Conservation (phyloP, 2,797 vertebrate genomes). For the Malurus leucopterus region DNA sequence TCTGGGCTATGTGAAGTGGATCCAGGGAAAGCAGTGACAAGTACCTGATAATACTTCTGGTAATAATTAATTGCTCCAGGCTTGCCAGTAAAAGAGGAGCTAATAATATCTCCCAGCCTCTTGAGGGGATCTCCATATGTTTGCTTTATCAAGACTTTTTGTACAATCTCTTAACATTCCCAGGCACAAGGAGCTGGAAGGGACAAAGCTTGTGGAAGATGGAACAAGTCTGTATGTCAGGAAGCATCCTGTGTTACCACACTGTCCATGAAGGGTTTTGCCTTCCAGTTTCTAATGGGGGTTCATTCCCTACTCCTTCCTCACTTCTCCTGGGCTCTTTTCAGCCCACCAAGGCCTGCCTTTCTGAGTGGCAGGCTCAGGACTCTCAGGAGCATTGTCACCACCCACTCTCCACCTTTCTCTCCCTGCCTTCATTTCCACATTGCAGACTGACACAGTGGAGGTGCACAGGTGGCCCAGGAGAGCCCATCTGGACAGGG, state of each 20-base stretch:
- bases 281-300: not conserved
- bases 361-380: constrained; percentile 27
- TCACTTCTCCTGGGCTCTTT: not conserved
- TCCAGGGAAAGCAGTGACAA: constrained; percentile 10
- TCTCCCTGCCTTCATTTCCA: constrained; percentile 40
- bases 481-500: not conserved
- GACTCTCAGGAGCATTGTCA: constrained; percentile 13
- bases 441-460: accelerated
- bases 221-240: not conserved
- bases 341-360: not conserved
- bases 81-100: constrained; percentile 21
- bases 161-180: constrained; percentile 1
- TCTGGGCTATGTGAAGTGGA: constrained; percentile 7
- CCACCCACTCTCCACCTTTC: constrained; percentile 39
- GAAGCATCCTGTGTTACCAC: not conserved
- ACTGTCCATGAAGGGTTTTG: not conserved
- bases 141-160: constrained; percentile 1
- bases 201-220: not conserved
- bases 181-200: not conserved
- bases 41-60: constrained; percentile 29
- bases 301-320: not conserved
- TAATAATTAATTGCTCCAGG: constrained; percentile 26
- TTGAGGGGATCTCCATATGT: not conserved
- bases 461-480: not conserved
- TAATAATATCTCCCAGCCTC: constrained; percentile 35